Conservation (phyloP, 2,113 vertebrate species). For the Meleagris gallopavo region DNA sequence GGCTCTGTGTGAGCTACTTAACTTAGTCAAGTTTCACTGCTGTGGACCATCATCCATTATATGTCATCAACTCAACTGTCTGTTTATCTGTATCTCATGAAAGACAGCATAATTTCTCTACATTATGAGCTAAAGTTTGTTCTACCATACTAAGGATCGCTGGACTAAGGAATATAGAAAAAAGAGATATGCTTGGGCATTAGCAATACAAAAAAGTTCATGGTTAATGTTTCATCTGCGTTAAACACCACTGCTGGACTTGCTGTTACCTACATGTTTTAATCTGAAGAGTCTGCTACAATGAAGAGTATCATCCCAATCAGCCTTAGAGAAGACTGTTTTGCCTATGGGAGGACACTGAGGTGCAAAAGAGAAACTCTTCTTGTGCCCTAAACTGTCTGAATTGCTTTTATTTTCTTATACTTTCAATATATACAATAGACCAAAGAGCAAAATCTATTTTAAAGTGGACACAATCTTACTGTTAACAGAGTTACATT, state of each 20-base stretch:
- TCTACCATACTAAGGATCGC: slow-evolving; percentile 66
- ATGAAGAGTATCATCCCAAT: slow-evolving; percentile 69
- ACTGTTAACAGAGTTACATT: slow-evolving; percentile 70
- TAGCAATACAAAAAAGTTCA: slow-evolving; percentile 77
- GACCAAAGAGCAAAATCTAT: slow-evolving; percentile 96
- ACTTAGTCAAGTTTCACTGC: slow-evolving; percentile 80
- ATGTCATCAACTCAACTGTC: slow-evolving; percentile 81
- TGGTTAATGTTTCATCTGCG: slow-evolving; percentile 70
- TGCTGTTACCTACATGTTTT: slow-evolving; percentile 55
- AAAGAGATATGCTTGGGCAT: slow-evolving; percentile 66
- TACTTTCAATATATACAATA: slow-evolving; percentile 90
- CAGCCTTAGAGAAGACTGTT: slow-evolving; percentile 76
- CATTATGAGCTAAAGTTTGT: slow-evolving; percentile 74
- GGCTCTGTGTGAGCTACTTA: slow-evolving; percentile 78
- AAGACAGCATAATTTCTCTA: slow-evolving; percentile 77
- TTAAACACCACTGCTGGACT: slow-evolving; percentile 64
- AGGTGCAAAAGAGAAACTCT: slow-evolving; percentile 74
- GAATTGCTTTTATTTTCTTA: slow-evolving; percentile 92
- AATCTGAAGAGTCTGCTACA: slow-evolving; percentile 64
- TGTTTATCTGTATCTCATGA: slow-evolving; percentile 81
- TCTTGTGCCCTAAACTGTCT: slow-evolving; percentile 87
- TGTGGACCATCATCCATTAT: slow-evolving; percentile 74
- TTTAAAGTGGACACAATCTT: slow-evolving; percentile 80
- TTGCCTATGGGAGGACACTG: slow-evolving; percentile 74
- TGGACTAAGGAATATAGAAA: slow-evolving; percentile 65